Conservation (phyloP, 2,113 vertebrate species). For the Indicator maculatus region DNA sequence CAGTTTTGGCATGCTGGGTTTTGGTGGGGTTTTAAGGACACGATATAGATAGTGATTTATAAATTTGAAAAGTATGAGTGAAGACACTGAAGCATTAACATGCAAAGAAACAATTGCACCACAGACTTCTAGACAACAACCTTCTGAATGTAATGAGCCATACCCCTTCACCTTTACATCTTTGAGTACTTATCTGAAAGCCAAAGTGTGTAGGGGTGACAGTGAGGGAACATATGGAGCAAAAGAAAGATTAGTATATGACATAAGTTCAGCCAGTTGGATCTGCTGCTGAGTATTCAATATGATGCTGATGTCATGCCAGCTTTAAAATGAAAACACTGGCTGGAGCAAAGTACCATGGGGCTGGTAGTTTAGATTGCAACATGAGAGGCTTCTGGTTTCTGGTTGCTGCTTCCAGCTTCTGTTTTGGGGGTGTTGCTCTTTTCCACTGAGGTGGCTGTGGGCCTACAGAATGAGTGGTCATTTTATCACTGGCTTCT, state of each 20-base stretch:
- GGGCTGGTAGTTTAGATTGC: too few relatives aligned
- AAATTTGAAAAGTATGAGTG: background rate
- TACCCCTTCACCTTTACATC: background rate
- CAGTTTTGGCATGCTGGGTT: background rate
- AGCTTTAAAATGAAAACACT: too few relatives aligned
- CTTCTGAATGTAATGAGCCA: background rate
- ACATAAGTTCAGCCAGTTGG: too few relatives aligned
- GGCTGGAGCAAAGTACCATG: too few relatives aligned
- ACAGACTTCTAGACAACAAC: background rate
- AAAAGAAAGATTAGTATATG: background rate
- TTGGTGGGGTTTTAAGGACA: background rate
- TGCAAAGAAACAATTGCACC: background rate
- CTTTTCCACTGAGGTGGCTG: too few relatives aligned
- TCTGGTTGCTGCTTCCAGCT: too few relatives aligned
- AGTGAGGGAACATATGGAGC: background rate
- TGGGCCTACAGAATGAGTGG: too few relatives aligned
- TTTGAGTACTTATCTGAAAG: background rate
- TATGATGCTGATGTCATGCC: too few relatives aligned
- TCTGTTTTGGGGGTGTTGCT: too few relatives aligned
- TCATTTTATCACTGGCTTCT: too few relatives aligned
- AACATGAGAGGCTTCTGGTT: too few relatives aligned
- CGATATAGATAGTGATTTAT: background rate
- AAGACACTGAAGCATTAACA: background rate
- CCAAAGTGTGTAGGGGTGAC: accelerated
- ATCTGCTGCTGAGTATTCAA: too few relatives aligned